phyloP scores from a whole-genome alignment of 2,797 vertebrate species.

The Cynopterus sphinx region DNA sequence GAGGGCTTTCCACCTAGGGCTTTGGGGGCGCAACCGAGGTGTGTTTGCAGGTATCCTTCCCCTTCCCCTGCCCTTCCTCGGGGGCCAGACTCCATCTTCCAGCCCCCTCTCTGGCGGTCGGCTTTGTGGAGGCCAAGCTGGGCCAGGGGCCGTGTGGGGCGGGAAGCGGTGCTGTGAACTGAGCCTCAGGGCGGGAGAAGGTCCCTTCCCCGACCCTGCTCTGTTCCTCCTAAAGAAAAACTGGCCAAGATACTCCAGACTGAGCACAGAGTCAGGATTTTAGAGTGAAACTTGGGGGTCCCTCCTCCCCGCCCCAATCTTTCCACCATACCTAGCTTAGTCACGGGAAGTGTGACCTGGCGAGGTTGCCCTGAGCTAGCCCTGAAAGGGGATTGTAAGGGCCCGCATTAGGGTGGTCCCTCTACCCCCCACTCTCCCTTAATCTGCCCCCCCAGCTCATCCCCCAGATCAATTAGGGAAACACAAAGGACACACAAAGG shows the following conservation, averaged over 20 bases:
- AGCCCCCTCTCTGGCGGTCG: background rate
- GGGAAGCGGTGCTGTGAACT: background rate
- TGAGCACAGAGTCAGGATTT: background rate
- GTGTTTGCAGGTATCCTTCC: background rate
- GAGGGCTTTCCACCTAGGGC: background rate
- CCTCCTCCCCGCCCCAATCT: background rate
- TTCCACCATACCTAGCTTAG: background rate
- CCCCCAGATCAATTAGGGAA: background rate
- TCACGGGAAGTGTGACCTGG: background rate
- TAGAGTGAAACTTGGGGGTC: background rate
- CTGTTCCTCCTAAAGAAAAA: background rate
- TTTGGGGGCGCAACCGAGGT: background rate
- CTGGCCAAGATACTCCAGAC: background rate
- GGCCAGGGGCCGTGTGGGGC: background rate
- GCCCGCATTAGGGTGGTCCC: background rate
- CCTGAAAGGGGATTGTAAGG: background rate
- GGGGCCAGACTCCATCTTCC: background rate
- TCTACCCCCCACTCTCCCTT: background rate
- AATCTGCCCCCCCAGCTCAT: background rate
- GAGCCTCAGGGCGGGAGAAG: background rate
- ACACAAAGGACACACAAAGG: background rate
- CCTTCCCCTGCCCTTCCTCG: background rate
- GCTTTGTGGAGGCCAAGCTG: background rate
- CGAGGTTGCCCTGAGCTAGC: background rate
- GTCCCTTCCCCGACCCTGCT: background rate